Evolutionary conservation across 2,888 invertebrate genomes (phyloP).

Genomic region (Ectemnius lituratus): DNA sequence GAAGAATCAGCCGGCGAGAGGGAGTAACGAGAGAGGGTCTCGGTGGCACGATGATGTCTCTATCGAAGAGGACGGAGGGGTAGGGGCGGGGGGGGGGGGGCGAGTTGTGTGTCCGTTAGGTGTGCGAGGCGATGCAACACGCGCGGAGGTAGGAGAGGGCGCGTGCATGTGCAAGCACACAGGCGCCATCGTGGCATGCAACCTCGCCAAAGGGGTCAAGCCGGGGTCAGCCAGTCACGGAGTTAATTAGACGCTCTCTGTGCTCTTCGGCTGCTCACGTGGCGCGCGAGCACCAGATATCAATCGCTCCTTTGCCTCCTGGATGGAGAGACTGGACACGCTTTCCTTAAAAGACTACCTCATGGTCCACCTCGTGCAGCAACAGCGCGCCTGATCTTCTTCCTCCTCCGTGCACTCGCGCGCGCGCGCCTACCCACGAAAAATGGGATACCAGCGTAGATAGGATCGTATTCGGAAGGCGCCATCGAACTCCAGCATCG

Average conservation of each 20-base stretch:
- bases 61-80: constrained; percentile 63
- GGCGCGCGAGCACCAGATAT: constrained; percentile 73
- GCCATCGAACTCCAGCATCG: constrained; percentile 1
- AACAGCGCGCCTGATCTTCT: background rate
- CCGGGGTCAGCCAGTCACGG: constrained; percentile 76
- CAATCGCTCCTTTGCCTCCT: constrained; percentile 70
- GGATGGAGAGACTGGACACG: constrained; percentile 56
- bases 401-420: background rate
- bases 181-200: constrained; percentile 68
- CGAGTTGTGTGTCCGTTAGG: constrained; percentile 52
- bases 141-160: constrained; percentile 52
- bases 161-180: constrained; percentile 51
- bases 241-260: constrained; percentile 75
- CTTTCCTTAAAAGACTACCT: constrained; percentile 50
- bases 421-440: constrained; percentile 21
- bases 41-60: constrained; percentile 74
- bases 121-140: constrained; percentile 60
- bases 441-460: constrained; percentile 40
- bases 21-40: constrained; percentile 34
- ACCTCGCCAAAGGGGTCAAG: constrained; percentile 60
- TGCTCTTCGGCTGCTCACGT: constrained; percentile 69
- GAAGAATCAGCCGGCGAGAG: constrained; percentile 43
- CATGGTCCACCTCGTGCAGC: background rate
- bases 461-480: constrained; percentile 42
- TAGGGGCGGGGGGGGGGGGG: no score